A percentile compares a stretch with the other conserved stretches of the same genome.
Conservation (phyloP, 2,113 vertebrate species). For the Gymnobelideus leadbeateri region DNA sequence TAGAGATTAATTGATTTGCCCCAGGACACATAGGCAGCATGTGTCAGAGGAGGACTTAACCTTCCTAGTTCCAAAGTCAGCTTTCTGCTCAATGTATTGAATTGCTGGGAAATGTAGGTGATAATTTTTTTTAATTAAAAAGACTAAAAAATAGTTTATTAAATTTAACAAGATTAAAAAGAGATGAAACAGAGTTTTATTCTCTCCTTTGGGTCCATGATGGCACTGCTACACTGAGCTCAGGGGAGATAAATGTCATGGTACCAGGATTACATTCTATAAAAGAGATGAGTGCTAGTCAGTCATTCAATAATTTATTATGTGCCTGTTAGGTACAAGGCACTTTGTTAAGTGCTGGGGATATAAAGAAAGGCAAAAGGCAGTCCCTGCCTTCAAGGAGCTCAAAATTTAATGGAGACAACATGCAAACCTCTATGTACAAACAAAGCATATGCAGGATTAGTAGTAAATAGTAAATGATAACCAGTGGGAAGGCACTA, state of each 20-base stretch:
- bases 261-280: neutral
- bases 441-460: neutral
- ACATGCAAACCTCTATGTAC: neutral
- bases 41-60: neutral
- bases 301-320: neutral
- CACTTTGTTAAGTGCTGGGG: neutral
- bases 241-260: neutral
- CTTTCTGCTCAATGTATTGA: neutral
- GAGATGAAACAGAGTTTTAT: neutral
- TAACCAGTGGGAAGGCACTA: neutral
- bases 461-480: neutral
- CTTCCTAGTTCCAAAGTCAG: neutral
- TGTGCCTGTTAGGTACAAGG: neutral
- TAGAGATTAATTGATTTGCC: neutral
- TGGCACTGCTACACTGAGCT: slow-evolving; percentile 35
- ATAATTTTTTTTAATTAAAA: neutral
- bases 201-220: slow-evolving; percentile 31
- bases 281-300: neutral
- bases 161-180: neutral
- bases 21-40: neutral
- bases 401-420: neutral
- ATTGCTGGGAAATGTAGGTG: neutral
- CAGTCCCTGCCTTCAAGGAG: neutral
- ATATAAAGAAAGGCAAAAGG: neutral
- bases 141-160: neutral